Conservation (phyloP, 2,797 vertebrate species). For the Tokudaia tokunoshimensis region DNA sequence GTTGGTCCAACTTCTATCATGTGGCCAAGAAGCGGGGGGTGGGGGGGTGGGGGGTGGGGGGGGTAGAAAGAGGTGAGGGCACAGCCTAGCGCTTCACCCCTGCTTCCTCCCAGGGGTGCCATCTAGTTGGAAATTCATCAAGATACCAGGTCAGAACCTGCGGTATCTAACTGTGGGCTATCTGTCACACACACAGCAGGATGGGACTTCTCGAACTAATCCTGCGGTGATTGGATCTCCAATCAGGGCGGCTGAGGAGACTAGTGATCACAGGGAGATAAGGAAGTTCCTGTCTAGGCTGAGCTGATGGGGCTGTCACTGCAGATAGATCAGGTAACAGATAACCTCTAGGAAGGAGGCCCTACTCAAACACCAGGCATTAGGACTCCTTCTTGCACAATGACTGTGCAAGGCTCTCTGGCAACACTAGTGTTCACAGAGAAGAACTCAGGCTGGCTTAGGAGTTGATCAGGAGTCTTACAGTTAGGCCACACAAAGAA, state of each 20-base stretch:
- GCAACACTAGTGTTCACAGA: neutral
- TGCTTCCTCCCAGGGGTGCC: neutral
- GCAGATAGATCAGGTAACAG: neutral
- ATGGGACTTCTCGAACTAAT: neutral
- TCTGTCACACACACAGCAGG: neutral
- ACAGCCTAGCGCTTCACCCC: accelerated
- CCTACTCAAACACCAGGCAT: neutral
- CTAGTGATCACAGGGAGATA: neutral
- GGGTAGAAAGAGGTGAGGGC: neutral
- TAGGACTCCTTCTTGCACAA: no score
- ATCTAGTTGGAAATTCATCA: neutral
- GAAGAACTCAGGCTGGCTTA: neutral
- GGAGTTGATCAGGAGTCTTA: neutral
- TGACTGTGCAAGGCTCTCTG: neutral
- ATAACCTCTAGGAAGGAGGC: neutral
- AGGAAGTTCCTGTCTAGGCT: neutral
- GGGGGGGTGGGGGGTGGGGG: no score
- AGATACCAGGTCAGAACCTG: neutral
- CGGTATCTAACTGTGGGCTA: neutral
- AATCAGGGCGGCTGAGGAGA: neutral
- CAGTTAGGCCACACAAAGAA: neutral
- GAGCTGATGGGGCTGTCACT: neutral
- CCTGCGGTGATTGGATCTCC: neutral
- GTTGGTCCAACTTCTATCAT: neutral
- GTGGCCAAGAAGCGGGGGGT: neutral